phyloP scores from a whole-genome alignment of 2,888 invertebrate species.

The Ypsolopha sequella region DNA sequence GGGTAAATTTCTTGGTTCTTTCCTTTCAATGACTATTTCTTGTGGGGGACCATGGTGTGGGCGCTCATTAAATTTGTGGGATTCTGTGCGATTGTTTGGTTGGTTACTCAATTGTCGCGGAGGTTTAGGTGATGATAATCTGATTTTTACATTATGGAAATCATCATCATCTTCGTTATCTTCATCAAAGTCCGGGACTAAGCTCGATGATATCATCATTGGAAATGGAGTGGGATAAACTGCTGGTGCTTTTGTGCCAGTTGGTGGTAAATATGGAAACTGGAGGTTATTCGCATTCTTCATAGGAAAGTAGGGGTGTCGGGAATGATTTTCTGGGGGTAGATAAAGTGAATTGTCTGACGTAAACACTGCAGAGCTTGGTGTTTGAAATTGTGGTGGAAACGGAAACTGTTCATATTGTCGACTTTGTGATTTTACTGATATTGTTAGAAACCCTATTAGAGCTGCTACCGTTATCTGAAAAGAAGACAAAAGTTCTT shows the following conservation, averaged over 20 bases:
- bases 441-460: constrained; percentile 26
- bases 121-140: constrained; percentile 15
- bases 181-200: constrained; percentile 29
- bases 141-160: too few relatives aligned
- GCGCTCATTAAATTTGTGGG: constrained; percentile 10
- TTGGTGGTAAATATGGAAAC: constrained; percentile 44
- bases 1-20: constrained; percentile 28
- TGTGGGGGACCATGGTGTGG: constrained; percentile 9
- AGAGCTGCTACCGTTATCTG: constrained; percentile 45
- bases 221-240: constrained; percentile 43
- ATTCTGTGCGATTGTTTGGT: constrained; percentile 17
- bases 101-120: constrained; percentile 6
- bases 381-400: constrained; percentile 41
- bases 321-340: constrained; percentile 48
- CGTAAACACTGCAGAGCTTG: constrained; percentile 28
- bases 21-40: constrained; percentile 17
- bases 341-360: constrained; percentile 49
- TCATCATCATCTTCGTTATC: constrained; percentile 27
- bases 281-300: constrained; percentile 44
- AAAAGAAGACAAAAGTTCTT: constrained; percentile 20
- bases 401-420: constrained; percentile 42
- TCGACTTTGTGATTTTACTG: constrained; percentile 27
- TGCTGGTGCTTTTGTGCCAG: constrained; percentile 38
- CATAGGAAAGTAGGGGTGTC: constrained; percentile 40
- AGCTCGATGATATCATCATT: constrained; percentile 35